These are phyloP conservation scores for Sebastes aleutianus DNA, from an alignment of 2,797 vertebrate species.

Conservation along the genomic window DNA sequence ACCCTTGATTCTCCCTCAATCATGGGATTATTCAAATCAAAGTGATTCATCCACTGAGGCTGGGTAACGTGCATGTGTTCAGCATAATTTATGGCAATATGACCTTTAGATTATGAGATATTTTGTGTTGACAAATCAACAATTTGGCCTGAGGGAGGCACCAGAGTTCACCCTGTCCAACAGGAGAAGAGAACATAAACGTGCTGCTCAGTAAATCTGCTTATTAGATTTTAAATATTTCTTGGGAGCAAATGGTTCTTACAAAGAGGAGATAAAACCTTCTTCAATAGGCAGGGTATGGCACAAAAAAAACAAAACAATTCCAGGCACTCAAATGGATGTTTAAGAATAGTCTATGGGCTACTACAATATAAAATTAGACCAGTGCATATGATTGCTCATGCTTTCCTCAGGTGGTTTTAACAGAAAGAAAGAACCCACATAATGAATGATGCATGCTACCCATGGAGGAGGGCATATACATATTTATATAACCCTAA, in stretches of 20 bases:
- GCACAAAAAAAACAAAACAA: fast-evolving
- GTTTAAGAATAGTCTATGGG: no score
- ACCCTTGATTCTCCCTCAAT: fast-evolving
- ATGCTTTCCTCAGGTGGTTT: background rate
- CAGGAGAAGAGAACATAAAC: background rate
- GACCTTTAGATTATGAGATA: background rate
- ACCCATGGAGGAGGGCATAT: no score
- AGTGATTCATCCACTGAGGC: background rate
- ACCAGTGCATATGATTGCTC: background rate
- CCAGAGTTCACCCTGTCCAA: background rate
- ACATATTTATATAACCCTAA: no score
- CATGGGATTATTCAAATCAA: background rate
- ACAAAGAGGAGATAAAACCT: background rate
- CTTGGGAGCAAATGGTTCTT: background rate
- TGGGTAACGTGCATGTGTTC: background rate
- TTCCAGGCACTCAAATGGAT: no score
- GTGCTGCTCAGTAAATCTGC: background rate
- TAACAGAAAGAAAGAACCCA: background rate
- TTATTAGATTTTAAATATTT: background rate
- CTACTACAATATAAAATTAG: background rate
- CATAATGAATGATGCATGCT: background rate
- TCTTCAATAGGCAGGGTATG: background rate
- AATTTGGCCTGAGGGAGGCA: background rate
- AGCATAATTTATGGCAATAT: background rate
- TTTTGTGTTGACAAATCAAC: background rate